phyloP scores from a whole-genome alignment of 2,113 vertebrate genomes.

The Loxodonta africana region DNA sequence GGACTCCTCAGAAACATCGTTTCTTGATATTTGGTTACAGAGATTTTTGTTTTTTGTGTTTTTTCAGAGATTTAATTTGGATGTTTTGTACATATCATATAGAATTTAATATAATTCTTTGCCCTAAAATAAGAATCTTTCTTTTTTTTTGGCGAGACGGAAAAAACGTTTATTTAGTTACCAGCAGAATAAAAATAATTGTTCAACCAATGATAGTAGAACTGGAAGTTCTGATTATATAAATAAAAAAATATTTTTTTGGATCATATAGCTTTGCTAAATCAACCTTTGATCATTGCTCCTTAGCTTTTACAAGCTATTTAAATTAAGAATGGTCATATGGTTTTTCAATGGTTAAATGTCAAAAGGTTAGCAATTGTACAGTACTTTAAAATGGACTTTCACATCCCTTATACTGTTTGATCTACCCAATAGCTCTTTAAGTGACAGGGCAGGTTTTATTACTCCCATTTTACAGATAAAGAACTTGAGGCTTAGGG shows the following conservation, averaged over 20 bases:
- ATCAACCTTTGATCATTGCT: background rate
- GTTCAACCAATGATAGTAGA: background rate
- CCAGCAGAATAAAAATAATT: conserved; percentile 1
- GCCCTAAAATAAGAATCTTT: conserved; percentile 15
- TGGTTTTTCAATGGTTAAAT: too few relatives aligned
- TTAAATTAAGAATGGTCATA: background rate
- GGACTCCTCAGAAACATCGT: background rate
- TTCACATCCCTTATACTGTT: background rate
- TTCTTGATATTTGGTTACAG: background rate
- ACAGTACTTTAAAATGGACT: conserved; percentile 14
- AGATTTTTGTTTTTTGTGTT: background rate
- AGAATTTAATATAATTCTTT: conserved; percentile 34
- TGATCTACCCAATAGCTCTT: background rate
- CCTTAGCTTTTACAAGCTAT: conserved; percentile 3
- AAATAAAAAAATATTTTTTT: background rate
- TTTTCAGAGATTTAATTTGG: conserved; percentile 22
- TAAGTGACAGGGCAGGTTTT: conserved; percentile 9
- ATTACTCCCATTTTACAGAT: conserved; percentile 58
- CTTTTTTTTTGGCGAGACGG: background rate
- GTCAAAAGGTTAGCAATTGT: background rate
- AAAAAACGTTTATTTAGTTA: conserved; percentile 26
- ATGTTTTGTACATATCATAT: background rate
- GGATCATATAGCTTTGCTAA: background rate
- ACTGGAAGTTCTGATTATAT: background rate
- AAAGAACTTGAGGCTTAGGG: background rate